Base-by-base conservation (phyloP, 2,888 invertebrate species). In the Amphipoea oculea region DNA sequence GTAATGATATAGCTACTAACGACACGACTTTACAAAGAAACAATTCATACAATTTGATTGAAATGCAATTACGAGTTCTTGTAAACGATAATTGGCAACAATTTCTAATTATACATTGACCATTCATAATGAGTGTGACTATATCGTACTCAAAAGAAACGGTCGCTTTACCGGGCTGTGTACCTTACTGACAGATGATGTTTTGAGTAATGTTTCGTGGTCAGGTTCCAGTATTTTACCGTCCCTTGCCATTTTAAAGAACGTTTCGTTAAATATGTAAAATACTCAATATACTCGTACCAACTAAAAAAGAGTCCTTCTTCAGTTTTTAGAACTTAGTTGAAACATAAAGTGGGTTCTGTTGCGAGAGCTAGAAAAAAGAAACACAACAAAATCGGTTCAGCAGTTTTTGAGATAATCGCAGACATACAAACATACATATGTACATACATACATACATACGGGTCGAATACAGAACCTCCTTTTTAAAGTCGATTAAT, bases 31-130 rank as follows among this genome's bases (percentile, higher is more conserved):
- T 40, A n/a, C 60, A 62, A 62, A 48, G 12, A n/a, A 62, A 57
- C 17, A 51, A 70, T 45, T 80, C 14, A 20, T n/a, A 45, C 36
- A 72, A 62, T 70, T 76, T 62, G 9, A 73, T 70, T 73, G 14
- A 76, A 77, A 54, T 82, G 20, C 23, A 11, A 60, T 42, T 42
- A 54, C 29, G 29, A 29, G 29, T 29, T 1, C 20, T 51, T 68
- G 20, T 17, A n/a, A 68, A 36, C 36, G 11, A 40, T 36, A 69
- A 78, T 54, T 78, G 14, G 9, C 4, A 17, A 67, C 5, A 36
- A 45, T 54, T n/a, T 76, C 3, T 42, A 29, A 45, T 12, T 20
- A 62, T 45, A 71, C 23, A 36, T 3, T 5, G 11, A 57, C 11
- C 23, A 23, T 11, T 36, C 23, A 17, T 23, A 7, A 69, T 20